Evolutionary conservation across 2,113 vertebrate genomes (phyloP), one percentile per base, ranked within the genome.

Genomic region (Cyanoderma ruficeps): DNA sequence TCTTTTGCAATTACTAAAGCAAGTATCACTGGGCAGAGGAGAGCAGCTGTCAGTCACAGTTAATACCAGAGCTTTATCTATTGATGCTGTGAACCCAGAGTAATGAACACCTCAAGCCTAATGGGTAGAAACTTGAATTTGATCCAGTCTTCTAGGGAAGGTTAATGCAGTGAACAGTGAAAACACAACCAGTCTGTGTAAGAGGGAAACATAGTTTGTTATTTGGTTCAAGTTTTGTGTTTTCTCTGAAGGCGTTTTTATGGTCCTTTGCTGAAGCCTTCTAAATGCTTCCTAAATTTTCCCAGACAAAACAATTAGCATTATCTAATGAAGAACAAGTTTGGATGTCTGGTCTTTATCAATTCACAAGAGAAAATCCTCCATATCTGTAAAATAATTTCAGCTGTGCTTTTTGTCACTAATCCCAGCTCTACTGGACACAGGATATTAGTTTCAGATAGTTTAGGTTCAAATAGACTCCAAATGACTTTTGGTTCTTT

Each of bases 21-120:
- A 69, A 85, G 75, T 25, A 87, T 76, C 52, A 41, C 25, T 41
- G 31, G 37, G 46, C 70, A 87, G 82, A 89, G 35, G 42, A 96
- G n/a, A 27, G 21, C 57, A 90, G 55, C 70, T 93, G 88, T 76
- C 92, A 93, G 47, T 94, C 88, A 92, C 65, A 53, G 61, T 7
- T 93, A 94, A 89, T 91, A 83, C 49, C 74, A 96, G 49, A 90
- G 92, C 46, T 93, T 88, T 90, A 79, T 57, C 85, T 88, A 35
- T n/a, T 37, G 63, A 79, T 49, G 70, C 61, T 85, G 44, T 91
- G 78, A 94, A 95, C 65, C 22, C 44, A 75, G 37, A 90, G 67
- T 83, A 94, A 96, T 57, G 88, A 94, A 92, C 75, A 88, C 28
- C 55, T 86, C 46, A 85, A 90, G 55, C 46, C 57, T 93, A 94